Base-by-base conservation (phyloP, 2,888 invertebrate species). In the Matsumyia berberina region DNA sequence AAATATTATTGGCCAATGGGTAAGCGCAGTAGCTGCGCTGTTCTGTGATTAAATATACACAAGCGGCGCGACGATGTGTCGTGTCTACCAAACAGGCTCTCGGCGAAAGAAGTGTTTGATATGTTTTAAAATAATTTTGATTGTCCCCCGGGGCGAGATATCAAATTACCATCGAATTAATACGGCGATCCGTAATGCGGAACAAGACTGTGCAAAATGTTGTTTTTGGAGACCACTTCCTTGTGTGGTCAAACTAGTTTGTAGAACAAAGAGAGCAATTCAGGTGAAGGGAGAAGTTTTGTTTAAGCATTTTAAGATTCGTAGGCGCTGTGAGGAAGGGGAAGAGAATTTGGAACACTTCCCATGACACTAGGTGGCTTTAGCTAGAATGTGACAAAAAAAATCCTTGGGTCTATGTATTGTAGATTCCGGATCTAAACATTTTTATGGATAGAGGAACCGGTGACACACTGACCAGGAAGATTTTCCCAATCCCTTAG, bases 141-240 rank as follows among this genome's bases (percentile, higher is more conserved):
- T 46, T 15, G 11, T 15, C 49, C 72, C 58, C 39, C 8, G 15
- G 33, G n/a, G 60, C 24, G 17, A n/a, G 49, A 9, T 42, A 42
- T 72, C 60, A 31, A 51, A 60, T 72, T 60, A 72, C 37, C 51
- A 29, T 66, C 29, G 29, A 66, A 53, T 39, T 66, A 53, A 51
- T 51, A 66, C 3, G 6, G 19, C 31, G 39, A 46, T 12, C 37
- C 60, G 24, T 51, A 39, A 44, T 24, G 60, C 53, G 55, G 42
- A 66, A 51, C 51, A 29, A 51, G 24, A 51, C 12, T 66, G 19
- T 66, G 31, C 31, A 31, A 31, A n/a, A 3, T 24, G 39, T 29
- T 31, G 31, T 35, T 35, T n/a, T 37, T 35, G 15, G 17, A 11
- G 37, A n/a, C 4, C 31, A 55, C 44, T 69, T 69, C 67, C 55